Base-by-base conservation (phyloP, 2,797 vertebrate species). In the Kryptopterus vitreolus region DNA sequence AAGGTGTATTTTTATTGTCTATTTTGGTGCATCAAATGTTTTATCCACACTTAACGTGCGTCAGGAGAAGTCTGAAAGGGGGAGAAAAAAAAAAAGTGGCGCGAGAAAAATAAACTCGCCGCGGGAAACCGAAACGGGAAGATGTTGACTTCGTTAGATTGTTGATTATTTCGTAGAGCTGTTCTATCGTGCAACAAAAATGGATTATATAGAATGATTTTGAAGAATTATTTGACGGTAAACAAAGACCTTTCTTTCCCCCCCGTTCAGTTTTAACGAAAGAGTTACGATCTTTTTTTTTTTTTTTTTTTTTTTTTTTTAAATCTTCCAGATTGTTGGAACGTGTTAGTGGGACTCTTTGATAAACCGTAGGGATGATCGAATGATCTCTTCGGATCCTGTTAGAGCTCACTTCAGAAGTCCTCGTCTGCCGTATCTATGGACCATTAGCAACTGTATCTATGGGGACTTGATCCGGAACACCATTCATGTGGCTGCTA, bases 401-500 rank as follows among this genome's bases (percentile, higher is more conserved):
- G 29, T 71, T 52, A 58, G 31, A 58, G 58, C 50, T 58, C 48
- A 38, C 52, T 77, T 81, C 33, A 33, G 33, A 31, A 68, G 79
- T 58, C 70, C 83, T 79, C 65, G 76, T 81, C 80, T 29, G 13
- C 65, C 16, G 81, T 86, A 82, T 82, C 80, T 71, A 82, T 78
- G 80, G 77, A 68, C 85, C 7, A 48, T 86, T 52, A 73, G 43
- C 83, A 83, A 80, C 80, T 55, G 88, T 89, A 88, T 85, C 87
- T 86, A 87, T 81, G 82, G 88, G 87, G 85, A 86, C 65, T 24
- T 18, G 72, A 62, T 82, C 29, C 86, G 77, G 89, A 88, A 91
- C 88, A 85, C 82, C 85, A 88, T 80, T 81, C 69, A 86, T 88
- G 80, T 82, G 79, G 75, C 71, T 77, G 83, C 80, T 80, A 79